Evolutionary conservation across 2,888 invertebrate species (phyloP).

Genomic region (Alviniconcha strummeri): DNA sequence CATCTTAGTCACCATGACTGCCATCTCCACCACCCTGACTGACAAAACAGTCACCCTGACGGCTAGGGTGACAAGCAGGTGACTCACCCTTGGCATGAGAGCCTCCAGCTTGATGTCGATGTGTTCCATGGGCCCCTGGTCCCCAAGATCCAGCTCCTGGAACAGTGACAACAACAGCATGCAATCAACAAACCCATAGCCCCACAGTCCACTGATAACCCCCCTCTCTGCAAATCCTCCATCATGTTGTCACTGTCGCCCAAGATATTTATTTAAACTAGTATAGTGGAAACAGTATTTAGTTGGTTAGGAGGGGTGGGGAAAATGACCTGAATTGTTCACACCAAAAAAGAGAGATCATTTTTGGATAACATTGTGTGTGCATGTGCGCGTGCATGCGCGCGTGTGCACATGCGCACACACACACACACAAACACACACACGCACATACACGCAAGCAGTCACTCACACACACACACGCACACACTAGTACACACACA

Average conservation of each 20-base stretch:
- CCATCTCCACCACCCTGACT: no score
- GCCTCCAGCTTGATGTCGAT: constrained; percentile 81
- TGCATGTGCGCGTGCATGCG: neutral
- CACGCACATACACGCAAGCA: neutral
- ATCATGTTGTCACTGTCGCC: no score
- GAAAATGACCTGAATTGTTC: no score
- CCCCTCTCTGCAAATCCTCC: no score
- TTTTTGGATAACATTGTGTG: no score
- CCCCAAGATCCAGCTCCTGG: constrained; percentile 43
- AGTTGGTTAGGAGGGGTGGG: no score
- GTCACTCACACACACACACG: neutral
- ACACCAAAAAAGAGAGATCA: no score
- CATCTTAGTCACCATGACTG: no score
- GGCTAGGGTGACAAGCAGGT: neutral
- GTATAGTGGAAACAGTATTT: neutral
- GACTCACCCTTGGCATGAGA: constrained; percentile 90
- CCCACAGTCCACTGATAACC: neutral
- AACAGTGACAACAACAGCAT: neutral
- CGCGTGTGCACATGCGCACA: neutral
- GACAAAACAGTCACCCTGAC: no score
- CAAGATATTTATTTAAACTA: neutral
- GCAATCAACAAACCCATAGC: neutral
- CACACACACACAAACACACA: neutral
- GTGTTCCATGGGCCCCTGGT: constrained; percentile 55
- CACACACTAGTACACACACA: neutral